A percentile compares a stretch with the other conserved stretches of the same genome.
These are phyloP conservation scores for Lepidurus packardi DNA, from an alignment of 1,140 invertebrate species.

Conservation along the genomic window DNA sequence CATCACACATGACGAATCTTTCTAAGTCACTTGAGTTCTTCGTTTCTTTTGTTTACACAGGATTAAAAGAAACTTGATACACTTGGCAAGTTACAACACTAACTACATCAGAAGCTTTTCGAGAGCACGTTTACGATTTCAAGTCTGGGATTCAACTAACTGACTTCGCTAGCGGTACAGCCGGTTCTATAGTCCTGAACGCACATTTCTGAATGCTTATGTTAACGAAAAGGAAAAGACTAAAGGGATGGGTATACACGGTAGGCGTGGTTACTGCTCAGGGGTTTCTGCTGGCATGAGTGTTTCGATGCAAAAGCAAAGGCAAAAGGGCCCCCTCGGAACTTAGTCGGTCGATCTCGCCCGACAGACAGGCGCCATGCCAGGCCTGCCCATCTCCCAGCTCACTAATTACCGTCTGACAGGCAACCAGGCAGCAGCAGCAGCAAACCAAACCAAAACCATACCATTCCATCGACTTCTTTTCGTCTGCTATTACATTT, in stretches of 20 bases:
- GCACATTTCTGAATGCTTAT: slow-evolving; percentile 22
- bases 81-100: background rate
- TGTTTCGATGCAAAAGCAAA: slow-evolving; percentile 10
- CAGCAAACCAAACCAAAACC: slow-evolving; percentile 9
- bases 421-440: slow-evolving; percentile 17
- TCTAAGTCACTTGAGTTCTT: background rate
- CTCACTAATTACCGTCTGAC: slow-evolving; percentile 18
- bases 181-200: slow-evolving; percentile 5
- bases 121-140: background rate
- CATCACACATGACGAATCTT: background rate
- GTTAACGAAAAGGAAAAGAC: slow-evolving; percentile 11
- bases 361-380: slow-evolving; percentile 20
- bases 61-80: too few relatives aligned
- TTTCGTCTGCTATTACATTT: background rate
- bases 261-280: slow-evolving; percentile 6
- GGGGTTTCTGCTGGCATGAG: background rate
- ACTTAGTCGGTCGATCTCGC: slow-evolving; percentile 13
- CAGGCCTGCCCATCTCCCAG: slow-evolving; percentile 20
- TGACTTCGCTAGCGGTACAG: background rate
- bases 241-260: background rate
- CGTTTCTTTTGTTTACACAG: too few relatives aligned
- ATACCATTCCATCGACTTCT: slow-evolving; percentile 18
- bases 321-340: slow-evolving; percentile 15
- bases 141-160: background rate
- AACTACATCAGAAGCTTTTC: background rate